Evolutionary conservation across 2,113 vertebrate species (phyloP), one percentile per base, ranked within the genome.

Genomic region (Anarhynchus alexandrinus): DNA sequence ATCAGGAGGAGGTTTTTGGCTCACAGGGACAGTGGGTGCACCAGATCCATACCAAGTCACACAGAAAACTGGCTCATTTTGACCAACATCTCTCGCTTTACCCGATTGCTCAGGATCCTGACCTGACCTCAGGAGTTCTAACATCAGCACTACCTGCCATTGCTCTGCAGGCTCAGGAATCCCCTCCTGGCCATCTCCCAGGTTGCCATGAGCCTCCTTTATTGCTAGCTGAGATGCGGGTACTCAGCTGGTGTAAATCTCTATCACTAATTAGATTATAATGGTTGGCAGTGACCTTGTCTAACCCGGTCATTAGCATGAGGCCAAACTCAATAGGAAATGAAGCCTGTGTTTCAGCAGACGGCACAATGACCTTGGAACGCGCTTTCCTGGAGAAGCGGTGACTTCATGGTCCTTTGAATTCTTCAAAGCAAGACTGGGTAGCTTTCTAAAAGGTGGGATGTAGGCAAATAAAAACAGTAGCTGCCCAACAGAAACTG

Each of bases 61-160:
- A 0, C 11, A 8, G 1, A 57, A 91, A 81, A 27, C 2, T 0
- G 3, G 11, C 52, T 38, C 6, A 0, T 21, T 58, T 47, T 40
- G n/a, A 30, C 19, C 45, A 26, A 6, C 4, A 15, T 6, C 26
- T 54, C 47, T 30, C 51, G 17, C 21, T 18, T n/a, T 34, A 26
- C 17, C 20, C 38, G 62, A 15, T 11, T 40, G 58, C 40, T 70
- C 32, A 6, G 19, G 11, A 7, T 38, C n/a, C n/a, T n/a, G n/a
- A n/a, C n/a, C n/a, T n/a, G n/a, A n/a, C n/a, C 40, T 70, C 32
- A 6, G 19, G 11, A 7, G n/a, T n/a, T 52, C 30, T 3, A 5
- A 3, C 0, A 1, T 4, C 2, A 5, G 25, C 6, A 3, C 5
- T 32, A 17, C 45, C 51, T 7, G 0, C 3, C 3, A 3, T 21